Evolutionary conservation across 2,113 vertebrate genomes (phyloP).

Genomic region (Centrocercus urophasianus): DNA sequence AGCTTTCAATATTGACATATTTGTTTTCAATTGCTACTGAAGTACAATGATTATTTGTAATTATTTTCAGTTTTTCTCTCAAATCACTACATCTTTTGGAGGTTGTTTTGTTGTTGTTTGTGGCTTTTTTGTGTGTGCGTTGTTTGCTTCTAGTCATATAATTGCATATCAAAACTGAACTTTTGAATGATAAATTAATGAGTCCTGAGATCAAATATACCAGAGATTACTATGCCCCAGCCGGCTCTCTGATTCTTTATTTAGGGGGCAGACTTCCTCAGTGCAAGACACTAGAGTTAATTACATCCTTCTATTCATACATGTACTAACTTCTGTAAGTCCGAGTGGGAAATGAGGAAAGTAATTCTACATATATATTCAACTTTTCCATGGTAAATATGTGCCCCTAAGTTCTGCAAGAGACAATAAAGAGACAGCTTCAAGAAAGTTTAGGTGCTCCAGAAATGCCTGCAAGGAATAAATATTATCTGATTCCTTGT

Average conservation of each 20-base stretch:
- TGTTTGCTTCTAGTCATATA: neutral
- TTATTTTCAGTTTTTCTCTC: neutral
- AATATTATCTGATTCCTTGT: neutral
- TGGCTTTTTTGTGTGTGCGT: too few species aligned
- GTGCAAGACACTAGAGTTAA: neutral
- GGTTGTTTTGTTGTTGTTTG: neutral
- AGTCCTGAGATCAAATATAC: neutral
- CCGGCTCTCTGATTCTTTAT: neutral
- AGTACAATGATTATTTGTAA: neutral
- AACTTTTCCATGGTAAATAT: neutral
- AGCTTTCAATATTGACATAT: neutral
- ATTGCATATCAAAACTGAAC: neutral
- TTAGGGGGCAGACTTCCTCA: neutral
- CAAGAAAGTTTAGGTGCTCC: neutral
- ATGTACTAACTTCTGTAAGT: neutral
- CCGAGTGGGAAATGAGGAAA: neutral
- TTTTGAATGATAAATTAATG: neutral
- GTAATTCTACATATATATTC: neutral
- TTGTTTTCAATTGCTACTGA: neutral
- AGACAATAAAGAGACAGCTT: neutral
- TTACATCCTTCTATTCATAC: neutral
- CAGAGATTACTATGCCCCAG: fast-evolving
- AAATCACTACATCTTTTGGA: neutral
- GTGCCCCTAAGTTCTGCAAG: neutral
- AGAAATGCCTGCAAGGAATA: neutral